phyloP scores from a whole-genome alignment of 2,888 invertebrate genomes.

The Ichneumoninae sp. region DNA sequence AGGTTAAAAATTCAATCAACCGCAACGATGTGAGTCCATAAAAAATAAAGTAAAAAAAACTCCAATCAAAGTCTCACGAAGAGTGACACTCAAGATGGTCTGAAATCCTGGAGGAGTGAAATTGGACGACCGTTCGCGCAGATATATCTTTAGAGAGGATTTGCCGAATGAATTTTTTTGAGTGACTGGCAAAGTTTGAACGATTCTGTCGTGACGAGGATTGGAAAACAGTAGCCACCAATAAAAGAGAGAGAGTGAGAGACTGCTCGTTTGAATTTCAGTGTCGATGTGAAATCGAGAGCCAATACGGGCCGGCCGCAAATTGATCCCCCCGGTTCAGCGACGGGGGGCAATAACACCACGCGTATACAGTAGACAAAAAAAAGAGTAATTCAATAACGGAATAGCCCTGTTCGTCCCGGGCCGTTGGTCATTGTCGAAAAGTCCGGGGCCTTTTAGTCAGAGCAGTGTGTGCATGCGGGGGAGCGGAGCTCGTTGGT shows the following conservation, averaged over 20 bases:
- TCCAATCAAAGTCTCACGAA: background rate
- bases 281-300: slow-evolving; percentile 39
- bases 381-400: slow-evolving; percentile 63
- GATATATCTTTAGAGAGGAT: background rate
- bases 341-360: slow-evolving; percentile 20
- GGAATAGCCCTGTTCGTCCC: slow-evolving; percentile 56
- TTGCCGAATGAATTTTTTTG: background rate
- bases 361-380: slow-evolving; percentile 28
- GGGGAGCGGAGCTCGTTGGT: slow-evolving; percentile 32
- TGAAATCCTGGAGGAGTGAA: background rate
- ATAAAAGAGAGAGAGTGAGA: background rate
- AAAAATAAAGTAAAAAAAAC: background rate
- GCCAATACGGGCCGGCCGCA: slow-evolving; percentile 45
- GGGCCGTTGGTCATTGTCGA: slow-evolving; percentile 67
- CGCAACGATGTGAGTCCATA: background rate
- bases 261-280: slow-evolving; percentile 45
- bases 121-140: background rate
- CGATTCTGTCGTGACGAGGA: slow-evolving; percentile 2
- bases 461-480: background rate
- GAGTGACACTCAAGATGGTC: slow-evolving; percentile 1
- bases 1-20: background rate
- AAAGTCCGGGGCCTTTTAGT: slow-evolving; percentile 63
- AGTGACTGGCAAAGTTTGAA: background rate
- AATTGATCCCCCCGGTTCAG: slow-evolving; percentile 52
- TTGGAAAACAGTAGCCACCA: background rate